Percentiles rank a stretch among this genome's conserved stretches.
Evolutionary conservation across 2,797 vertebrate species (phyloP).

Genomic region (Luscinia megarhynchos): DNA sequence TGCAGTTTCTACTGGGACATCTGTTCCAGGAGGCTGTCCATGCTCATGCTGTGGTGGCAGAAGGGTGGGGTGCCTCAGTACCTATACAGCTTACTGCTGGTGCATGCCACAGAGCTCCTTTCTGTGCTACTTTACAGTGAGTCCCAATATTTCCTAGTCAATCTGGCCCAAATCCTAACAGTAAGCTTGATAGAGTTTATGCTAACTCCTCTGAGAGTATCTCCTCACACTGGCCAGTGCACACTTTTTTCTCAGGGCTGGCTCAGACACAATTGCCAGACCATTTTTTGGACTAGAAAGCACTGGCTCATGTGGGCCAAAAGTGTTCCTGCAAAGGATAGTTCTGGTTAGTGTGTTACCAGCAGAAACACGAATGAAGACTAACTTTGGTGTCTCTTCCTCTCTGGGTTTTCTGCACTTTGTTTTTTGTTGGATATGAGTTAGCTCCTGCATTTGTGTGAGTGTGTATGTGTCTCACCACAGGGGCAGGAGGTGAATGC

Average conservation of each 20-base stretch:
- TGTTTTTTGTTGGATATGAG: background rate
- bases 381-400: background rate
- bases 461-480: constrained; percentile 18
- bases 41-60: background rate
- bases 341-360: background rate
- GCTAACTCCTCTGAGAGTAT: background rate
- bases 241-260: background rate
- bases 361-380: background rate
- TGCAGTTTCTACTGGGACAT: background rate
- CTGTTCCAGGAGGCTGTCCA: background rate
- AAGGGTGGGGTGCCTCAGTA: background rate
- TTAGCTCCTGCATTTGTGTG: background rate
- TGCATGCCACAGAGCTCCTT: background rate
- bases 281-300: background rate
- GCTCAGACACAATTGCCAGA: background rate
- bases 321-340: background rate
- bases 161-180: background rate
- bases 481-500: constrained; percentile 95
- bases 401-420: background rate
- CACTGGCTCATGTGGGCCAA: background rate
- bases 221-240: background rate
- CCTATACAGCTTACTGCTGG: background rate
- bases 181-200: background rate
- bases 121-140: background rate
- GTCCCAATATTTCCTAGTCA: background rate